Conservation (phyloP, 2,888 invertebrate species). For the Polia nebulosa region DNA sequence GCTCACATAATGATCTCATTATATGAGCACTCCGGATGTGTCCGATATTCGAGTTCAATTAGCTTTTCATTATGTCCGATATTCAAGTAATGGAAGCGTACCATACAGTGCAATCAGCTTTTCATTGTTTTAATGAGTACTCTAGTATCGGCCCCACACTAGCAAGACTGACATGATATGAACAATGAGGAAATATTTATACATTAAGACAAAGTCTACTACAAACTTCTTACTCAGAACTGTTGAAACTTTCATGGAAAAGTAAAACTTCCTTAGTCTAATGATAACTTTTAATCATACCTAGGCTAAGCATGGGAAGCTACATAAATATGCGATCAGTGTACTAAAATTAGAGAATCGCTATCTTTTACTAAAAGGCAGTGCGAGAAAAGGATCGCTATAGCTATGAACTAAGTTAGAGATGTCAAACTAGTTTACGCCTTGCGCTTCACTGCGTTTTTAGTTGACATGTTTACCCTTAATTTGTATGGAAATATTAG, state of each 20-base stretch:
- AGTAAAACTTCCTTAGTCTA: neutral
- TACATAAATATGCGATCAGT: neutral
- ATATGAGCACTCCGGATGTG: slow-evolving; percentile 71
- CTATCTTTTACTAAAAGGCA: too few species aligned
- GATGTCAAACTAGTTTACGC: too few species aligned
- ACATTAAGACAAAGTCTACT: too few species aligned
- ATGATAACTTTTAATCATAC: neutral
- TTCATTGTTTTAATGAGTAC: slow-evolving; percentile 56
- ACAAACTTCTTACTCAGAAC: neutral
- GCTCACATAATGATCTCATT: too few species aligned
- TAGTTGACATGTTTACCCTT: too few species aligned
- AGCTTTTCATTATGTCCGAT: slow-evolving; percentile 65
- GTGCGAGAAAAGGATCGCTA: too few species aligned
- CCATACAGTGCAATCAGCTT: slow-evolving; percentile 60
- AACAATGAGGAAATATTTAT: slow-evolving; percentile 47
- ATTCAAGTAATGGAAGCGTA: slow-evolving; percentile 60
- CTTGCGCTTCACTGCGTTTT: too few species aligned
- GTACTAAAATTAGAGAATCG: too few species aligned
- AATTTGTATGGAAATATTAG: too few species aligned
- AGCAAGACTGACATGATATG: slow-evolving; percentile 33
- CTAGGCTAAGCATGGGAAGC: neutral
- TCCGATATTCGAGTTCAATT: slow-evolving; percentile 66
- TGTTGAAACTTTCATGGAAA: neutral
- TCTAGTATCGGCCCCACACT: slow-evolving; percentile 40
- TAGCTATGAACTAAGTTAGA: too few species aligned